These are phyloP conservation scores for Gadopsis marmoratus DNA, from an alignment of 2,797 vertebrate genomes.

Conservation along the genomic window DNA sequence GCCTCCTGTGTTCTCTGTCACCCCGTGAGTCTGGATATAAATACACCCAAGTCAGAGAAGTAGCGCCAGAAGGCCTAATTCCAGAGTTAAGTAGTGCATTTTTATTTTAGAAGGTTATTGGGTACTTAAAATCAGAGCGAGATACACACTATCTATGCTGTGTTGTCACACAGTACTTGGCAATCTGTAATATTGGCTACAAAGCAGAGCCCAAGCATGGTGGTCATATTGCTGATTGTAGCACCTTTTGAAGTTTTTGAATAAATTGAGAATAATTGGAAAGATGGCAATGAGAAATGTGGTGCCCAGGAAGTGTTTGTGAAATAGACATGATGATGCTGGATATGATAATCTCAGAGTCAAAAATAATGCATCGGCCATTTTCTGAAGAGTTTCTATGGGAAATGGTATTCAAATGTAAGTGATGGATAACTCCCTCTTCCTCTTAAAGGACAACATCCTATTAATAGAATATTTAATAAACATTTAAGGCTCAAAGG, in stretches of 20 bases:
- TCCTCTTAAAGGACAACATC: neutral
- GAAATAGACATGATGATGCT: neutral
- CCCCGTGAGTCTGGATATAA: neutral
- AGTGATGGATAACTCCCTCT: neutral
- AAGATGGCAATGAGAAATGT: slow-evolving; percentile 5
- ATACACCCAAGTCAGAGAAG: neutral
- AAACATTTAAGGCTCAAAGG: slow-evolving; percentile 26
- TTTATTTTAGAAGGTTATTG: slow-evolving; percentile 2
- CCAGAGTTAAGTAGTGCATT: neutral
- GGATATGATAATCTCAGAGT: neutral
- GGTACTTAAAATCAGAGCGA: neutral
- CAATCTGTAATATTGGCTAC: neutral
- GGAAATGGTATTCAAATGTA: slow-evolving; percentile 1
- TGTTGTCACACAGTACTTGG: slow-evolving; percentile 10
- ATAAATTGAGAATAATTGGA: slow-evolving; percentile 22
- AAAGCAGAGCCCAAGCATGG: slow-evolving; percentile 8
- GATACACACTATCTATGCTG: neutral
- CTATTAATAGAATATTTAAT: slow-evolving; percentile 32
- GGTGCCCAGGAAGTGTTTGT: neutral
- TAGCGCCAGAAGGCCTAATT: neutral
- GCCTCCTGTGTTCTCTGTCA: neutral
- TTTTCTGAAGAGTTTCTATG: neutral
- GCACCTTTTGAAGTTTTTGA: slow-evolving; percentile 23
- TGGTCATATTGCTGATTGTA: slow-evolving; percentile 2
- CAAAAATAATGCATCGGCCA: neutral